Percentiles rank a stretch among this genome's conserved stretches.
phyloP scores from a whole-genome alignment of 2,888 invertebrate species.

The Eledone cirrhosa region DNA sequence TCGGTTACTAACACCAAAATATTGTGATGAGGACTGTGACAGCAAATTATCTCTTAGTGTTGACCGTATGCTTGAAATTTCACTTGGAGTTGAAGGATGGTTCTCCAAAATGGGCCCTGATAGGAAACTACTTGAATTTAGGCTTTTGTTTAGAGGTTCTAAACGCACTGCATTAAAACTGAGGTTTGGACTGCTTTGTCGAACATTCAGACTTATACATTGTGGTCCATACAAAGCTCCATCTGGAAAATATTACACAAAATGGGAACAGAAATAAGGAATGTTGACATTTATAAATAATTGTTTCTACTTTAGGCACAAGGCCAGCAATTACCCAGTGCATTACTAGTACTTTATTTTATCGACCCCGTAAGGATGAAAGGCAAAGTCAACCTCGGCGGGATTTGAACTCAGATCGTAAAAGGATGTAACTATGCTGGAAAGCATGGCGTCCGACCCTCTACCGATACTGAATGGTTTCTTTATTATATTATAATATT shows the following conservation, averaged over 20 bases:
- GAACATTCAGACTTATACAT: slow-evolving; percentile 39
- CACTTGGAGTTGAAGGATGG: slow-evolving; percentile 60
- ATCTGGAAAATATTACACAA: slow-evolving; percentile 34
- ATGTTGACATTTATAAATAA: too few relatives aligned
- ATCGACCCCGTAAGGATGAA: too few relatives aligned
- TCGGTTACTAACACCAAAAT: slow-evolving; percentile 35
- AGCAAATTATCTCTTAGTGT: slow-evolving; percentile 41
- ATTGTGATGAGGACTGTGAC: slow-evolving; percentile 46
- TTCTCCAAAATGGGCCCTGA: slow-evolving; percentile 51
- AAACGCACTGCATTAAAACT: slow-evolving; percentile 22
- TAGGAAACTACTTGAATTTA: slow-evolving; percentile 34
- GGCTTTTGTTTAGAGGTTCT: slow-evolving; percentile 13
- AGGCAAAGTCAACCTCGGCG: too few relatives aligned
- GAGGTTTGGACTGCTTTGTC: slow-evolving; percentile 27
- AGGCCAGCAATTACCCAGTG: too few relatives aligned
- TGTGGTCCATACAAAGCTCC: slow-evolving; percentile 41
- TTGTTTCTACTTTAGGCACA: too few relatives aligned
- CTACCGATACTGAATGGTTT: too few relatives aligned
- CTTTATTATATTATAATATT: too few relatives aligned
- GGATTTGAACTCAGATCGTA: too few relatives aligned
- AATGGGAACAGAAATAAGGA: neutral
- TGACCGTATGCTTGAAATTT: slow-evolving; percentile 55
- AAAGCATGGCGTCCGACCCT: too few relatives aligned
- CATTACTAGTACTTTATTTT: too few relatives aligned
- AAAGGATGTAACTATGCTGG: too few relatives aligned